Conservation (phyloP, 2,797 vertebrate genomes). For the Apogon hyalosoma region DNA sequence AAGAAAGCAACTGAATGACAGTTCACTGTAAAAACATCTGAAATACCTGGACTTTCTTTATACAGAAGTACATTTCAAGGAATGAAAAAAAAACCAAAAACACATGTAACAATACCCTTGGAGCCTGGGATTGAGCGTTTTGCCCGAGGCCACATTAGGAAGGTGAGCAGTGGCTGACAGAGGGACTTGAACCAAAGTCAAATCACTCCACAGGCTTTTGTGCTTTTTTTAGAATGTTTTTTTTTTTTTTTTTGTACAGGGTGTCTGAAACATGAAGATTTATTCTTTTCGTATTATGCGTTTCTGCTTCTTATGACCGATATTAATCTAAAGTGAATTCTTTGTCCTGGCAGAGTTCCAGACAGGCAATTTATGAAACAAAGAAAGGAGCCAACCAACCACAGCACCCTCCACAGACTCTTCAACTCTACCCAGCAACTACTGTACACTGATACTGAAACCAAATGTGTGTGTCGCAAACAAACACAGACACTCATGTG, state of each 20-base stretch:
- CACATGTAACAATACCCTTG: background rate
- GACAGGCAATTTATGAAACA: slow-evolving; percentile 59
- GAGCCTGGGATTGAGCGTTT: slow-evolving; percentile 19
- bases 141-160: slow-evolving; percentile 21
- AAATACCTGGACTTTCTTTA: slow-evolving; percentile 23
- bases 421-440: slow-evolving; percentile 88
- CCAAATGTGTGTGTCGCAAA: slow-evolving; percentile 85
- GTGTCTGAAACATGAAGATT: background rate
- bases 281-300: background rate
- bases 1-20: slow-evolving; percentile 15
- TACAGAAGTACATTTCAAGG: background rate
- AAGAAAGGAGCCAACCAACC: slow-evolving; percentile 58
- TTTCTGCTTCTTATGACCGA: background rate
- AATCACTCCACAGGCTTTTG: background rate
- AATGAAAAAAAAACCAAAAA: slow-evolving; percentile 18
- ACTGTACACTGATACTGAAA: slow-evolving; percentile 65
- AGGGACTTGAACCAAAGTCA: background rate
- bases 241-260: background rate
- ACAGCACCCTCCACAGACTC: slow-evolving; percentile 58
- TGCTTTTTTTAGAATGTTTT: background rate
- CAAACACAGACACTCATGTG: slow-evolving; percentile 41
- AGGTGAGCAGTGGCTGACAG: background rate
- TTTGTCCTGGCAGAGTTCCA: slow-evolving; percentile 58
- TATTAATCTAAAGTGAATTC: slow-evolving; percentile 24
- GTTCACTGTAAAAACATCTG: slow-evolving; percentile 19